A percentile compares a stretch with the other conserved stretches of the same genome.
phyloP scores from a whole-genome alignment of 2,113 vertebrate species.

The Nothocercus julius region DNA sequence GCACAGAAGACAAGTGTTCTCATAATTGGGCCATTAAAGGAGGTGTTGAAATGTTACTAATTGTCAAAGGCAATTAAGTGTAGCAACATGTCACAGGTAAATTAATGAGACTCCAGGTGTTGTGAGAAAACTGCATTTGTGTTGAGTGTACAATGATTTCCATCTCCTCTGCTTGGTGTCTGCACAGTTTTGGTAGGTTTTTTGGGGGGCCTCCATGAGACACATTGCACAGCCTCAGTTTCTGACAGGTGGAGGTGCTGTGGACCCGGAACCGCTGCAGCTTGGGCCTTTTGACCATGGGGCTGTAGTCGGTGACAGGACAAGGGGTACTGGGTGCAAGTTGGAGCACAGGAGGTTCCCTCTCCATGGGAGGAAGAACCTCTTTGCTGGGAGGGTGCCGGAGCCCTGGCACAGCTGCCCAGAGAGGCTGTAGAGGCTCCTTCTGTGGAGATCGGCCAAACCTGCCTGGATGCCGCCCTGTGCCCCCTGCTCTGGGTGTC shows the following conservation, averaged over 20 bases:
- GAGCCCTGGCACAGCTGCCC: too few relatives aligned
- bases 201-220: not conserved
- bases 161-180: not conserved
- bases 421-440: too few relatives aligned
- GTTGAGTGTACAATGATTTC: not conserved
- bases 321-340: too few relatives aligned
- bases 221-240: not conserved
- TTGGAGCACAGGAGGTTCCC: too few relatives aligned
- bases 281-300: not conserved
- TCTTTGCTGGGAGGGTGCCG: too few relatives aligned
- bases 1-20: slow-evolving; percentile 65
- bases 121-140: not conserved
- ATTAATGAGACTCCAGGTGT: slow-evolving; percentile 79
- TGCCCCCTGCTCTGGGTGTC: too few relatives aligned
- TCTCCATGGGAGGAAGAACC: too few relatives aligned
- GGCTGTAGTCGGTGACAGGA: not conserved
- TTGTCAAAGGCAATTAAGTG: slow-evolving; percentile 84
- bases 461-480: too few relatives aligned
- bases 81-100: slow-evolving; percentile 84
- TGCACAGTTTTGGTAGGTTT: not conserved
- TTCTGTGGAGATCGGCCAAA: too few relatives aligned
- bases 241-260: not conserved
- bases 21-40: slow-evolving; percentile 81
- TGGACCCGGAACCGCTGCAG: not conserved
- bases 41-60: slow-evolving; percentile 85